Conservation (phyloP, 2,113 vertebrate species). For the Conger conger region DNA sequence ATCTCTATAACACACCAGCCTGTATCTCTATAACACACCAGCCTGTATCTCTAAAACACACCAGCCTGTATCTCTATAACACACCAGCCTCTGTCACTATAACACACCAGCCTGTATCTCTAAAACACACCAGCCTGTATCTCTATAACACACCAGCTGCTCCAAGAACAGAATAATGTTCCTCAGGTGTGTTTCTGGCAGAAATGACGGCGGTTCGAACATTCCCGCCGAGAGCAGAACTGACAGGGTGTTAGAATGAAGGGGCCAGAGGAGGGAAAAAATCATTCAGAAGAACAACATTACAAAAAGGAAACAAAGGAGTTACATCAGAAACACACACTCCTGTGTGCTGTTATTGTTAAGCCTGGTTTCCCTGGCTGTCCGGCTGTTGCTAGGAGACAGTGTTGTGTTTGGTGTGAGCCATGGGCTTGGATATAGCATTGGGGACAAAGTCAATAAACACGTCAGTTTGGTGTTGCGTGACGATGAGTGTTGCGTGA, state of each 20-base stretch:
- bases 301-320: background rate
- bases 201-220: no score
- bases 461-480: background rate
- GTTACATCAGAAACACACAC: constrained; percentile 9
- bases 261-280: background rate
- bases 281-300: background rate
- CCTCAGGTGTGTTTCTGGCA: background rate
- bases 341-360: constrained; percentile 10
- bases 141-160: background rate
- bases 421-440: background rate
- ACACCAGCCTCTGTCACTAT: background rate
- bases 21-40: no score
- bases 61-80: no score
- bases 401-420: background rate
- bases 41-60: no score
- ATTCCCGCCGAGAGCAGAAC: no score
- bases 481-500: background rate
- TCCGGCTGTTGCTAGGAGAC: constrained; percentile 28
- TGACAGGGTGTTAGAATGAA: no score
- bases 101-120: background rate
- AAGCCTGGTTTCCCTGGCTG: constrained; percentile 3
- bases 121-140: background rate
- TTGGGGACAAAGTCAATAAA: constrained; percentile 7
- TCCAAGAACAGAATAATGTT: background rate
- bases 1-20: no score